Evolutionary conservation across 2,888 invertebrate species (phyloP), one percentile per base, ranked within the genome.

Genomic region (Scrobipalpa atriplicella): DNA sequence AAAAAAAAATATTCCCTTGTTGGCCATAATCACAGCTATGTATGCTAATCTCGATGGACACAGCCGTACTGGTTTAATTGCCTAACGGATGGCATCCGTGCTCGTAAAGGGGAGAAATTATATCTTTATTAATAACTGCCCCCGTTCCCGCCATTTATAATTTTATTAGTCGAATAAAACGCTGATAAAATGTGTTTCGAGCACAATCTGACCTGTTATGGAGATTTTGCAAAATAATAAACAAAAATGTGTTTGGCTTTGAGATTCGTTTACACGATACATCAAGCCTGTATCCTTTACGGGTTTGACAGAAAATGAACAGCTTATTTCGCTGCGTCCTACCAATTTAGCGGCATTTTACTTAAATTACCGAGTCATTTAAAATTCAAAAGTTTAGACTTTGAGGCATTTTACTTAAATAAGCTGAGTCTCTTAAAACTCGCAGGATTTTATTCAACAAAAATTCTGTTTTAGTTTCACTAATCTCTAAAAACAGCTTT

Each of bases 1-100:
- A 47, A n/a, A 47, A 47, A 47, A 1, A n/a, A 11, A 16, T 21
- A 54, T 29, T 56, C 21, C 54, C 82, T 83, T 82, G 66, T 79
- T 81, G 74, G 76, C 79, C 80, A 85, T 85, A 87, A 89, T 86
- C 82, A 82, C 81, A 82, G 83, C 86, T 89, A 84, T 86, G 81
- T 86, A 89, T 89, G 89, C 89, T 88, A 89, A 89, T 89, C 87
- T 87, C 86, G 80, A 82, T 83, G 86, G 86, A 84, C 81, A 78
- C 74, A 73, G 71, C 80, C 83, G 81, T 85, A 78, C 77, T 76
- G 76, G 83, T 84, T 86, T 88, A 87, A 89, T 87, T 87, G 86
- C 83, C 77, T 81, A 81, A 84, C 82, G 81, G 79, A 82, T 82
- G 85, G 78, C 78, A 79, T 85, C 81, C 79, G 75, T 78, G 77